Evolutionary conservation across 2,888 invertebrate genomes (phyloP).

Genomic region (Gryllus longicercus): DNA sequence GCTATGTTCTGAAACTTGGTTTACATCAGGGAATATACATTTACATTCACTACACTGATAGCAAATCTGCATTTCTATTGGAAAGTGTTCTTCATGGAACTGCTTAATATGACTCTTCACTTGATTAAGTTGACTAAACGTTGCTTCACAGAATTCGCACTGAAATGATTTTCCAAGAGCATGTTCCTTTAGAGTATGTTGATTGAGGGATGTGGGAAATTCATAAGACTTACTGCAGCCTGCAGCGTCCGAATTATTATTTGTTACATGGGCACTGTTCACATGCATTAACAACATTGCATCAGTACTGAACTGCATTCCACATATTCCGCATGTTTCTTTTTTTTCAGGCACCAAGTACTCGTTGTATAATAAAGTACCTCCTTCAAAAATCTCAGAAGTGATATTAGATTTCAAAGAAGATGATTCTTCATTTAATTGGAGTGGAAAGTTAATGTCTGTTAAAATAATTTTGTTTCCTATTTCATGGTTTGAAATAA

Average conservation of each 20-base stretch:
- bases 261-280: background rate
- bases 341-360: slow-evolving; percentile 20
- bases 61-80: slow-evolving; percentile 19
- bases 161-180: slow-evolving; percentile 23
- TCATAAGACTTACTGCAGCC: slow-evolving; percentile 18
- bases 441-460: too few relatives aligned
- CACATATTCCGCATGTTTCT: slow-evolving; percentile 23
- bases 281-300: background rate
- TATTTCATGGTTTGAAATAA: too few relatives aligned
- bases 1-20: background rate
- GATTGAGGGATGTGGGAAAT: background rate
- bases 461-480: too few relatives aligned
- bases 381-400: too few relatives aligned
- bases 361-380: too few relatives aligned
- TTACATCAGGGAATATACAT: slow-evolving; percentile 22
- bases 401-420: too few relatives aligned
- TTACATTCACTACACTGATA: slow-evolving; percentile 21
- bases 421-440: too few relatives aligned
- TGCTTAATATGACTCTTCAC: slow-evolving; percentile 4
- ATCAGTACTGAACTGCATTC: slow-evolving; percentile 1
- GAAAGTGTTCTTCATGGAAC: background rate
- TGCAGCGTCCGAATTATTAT: background rate
- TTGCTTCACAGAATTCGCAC: slow-evolving; percentile 21
- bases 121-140: slow-evolving; percentile 19
- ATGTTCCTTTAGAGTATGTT: slow-evolving; percentile 4